Conservation (phyloP, 2,888 invertebrate species). For the Isotomurus palustris region DNA sequence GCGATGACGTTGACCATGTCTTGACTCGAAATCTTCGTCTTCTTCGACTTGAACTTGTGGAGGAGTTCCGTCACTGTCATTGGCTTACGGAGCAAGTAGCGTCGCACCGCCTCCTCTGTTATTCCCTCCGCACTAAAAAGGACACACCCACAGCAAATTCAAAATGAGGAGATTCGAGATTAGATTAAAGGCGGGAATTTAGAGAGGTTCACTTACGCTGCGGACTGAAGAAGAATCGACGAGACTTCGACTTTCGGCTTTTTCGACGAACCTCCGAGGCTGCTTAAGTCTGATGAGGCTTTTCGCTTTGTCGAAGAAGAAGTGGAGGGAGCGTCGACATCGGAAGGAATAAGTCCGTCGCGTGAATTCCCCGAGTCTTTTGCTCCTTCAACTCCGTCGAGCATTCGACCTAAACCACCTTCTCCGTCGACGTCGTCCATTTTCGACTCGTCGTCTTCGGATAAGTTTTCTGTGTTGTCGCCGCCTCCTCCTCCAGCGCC, state of each 20-base stretch:
- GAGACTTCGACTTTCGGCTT: slow-evolving; percentile 56
- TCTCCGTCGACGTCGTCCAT: slow-evolving; percentile 14
- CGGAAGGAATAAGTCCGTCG: slow-evolving; percentile 50
- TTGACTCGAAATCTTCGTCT: slow-evolving; percentile 82
- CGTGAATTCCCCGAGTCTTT: slow-evolving; percentile 50
- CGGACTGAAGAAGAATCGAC: slow-evolving; percentile 50
- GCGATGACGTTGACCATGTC: slow-evolving; percentile 90
- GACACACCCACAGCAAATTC: too few relatives aligned
- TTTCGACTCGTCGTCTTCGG: slow-evolving; percentile 26
- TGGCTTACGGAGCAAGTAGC: slow-evolving; percentile 92
- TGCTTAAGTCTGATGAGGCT: slow-evolving; percentile 29
- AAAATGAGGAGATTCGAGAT: too few relatives aligned
- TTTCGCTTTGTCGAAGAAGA: slow-evolving; percentile 33
- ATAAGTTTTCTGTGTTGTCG: slow-evolving; percentile 16
- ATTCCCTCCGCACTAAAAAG: slow-evolving; percentile 74
- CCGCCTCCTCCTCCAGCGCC: slow-evolving; percentile 50
- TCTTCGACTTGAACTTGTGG: slow-evolving; percentile 92
- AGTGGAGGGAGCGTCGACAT: slow-evolving; percentile 45
- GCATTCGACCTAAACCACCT: slow-evolving; percentile 17
- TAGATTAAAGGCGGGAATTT: too few relatives aligned
- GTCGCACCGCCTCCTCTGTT: slow-evolving; percentile 88
- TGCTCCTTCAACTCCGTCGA: slow-evolving; percentile 20
- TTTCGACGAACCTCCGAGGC: slow-evolving; percentile 50
- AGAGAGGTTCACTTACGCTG: slow-evolving; percentile 42
- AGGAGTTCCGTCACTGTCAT: slow-evolving; percentile 95